Conservation (phyloP, 2,113 vertebrate genomes). For the Drymodes brunneopygia region DNA sequence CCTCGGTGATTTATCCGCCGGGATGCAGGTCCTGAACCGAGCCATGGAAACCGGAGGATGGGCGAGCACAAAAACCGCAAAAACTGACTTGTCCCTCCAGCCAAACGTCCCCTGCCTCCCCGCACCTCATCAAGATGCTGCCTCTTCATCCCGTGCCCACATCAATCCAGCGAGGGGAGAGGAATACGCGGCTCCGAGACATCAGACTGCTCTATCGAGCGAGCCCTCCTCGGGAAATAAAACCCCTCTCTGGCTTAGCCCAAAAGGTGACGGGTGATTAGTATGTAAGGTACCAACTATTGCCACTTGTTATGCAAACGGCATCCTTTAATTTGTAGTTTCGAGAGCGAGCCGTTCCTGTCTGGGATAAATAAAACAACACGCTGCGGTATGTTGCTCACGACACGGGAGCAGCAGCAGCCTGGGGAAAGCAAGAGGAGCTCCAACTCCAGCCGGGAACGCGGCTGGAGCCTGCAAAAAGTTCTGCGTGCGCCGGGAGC, state of each 20-base stretch:
- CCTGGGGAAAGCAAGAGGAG: neutral
- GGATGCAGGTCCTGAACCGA: neutral
- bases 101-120: neutral
- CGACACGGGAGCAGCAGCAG: neutral
- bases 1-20: neutral
- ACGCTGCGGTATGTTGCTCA: slow-evolving; percentile 34
- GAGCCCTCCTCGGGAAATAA: neutral
- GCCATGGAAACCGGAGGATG: neutral
- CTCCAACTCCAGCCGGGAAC: neutral
- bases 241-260: neutral
- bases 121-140: neutral
- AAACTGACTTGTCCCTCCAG: neutral
- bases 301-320: slow-evolving; percentile 62
- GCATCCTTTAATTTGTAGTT: slow-evolving; percentile 55
- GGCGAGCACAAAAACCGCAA: neutral
- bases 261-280: slow-evolving; percentile 20
- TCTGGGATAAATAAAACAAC: slow-evolving; percentile 66
- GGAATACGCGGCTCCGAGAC: neutral
- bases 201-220: neutral
- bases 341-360: slow-evolving; percentile 32
- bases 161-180: neutral
- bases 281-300: slow-evolving; percentile 48
- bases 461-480: slow-evolving; percentile 6
- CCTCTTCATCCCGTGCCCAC: neutral
- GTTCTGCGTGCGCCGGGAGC: slow-evolving; percentile 4